Percentiles rank a stretch among this genome's conserved stretches.
Conservation (phyloP, 2,797 vertebrate genomes). For the Mus minutoides region DNA sequence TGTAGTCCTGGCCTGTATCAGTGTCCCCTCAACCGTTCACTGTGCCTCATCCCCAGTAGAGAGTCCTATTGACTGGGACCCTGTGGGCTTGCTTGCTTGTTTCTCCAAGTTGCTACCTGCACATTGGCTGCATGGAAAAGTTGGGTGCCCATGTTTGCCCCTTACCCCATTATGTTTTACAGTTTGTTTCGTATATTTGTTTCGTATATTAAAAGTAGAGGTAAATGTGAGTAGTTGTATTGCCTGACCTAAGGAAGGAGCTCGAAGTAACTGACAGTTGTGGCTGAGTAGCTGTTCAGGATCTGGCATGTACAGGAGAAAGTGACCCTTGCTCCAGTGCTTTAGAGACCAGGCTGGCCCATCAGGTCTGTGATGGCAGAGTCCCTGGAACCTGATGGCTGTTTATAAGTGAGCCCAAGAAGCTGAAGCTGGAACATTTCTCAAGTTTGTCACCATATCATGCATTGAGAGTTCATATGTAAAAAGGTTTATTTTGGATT, state of each 20-base stretch:
- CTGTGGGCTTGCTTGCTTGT: not conserved
- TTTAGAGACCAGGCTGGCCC: not conserved
- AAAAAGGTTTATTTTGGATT: not conserved
- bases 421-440: not conserved
- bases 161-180: rapidly evolving
- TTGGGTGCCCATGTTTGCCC: rapidly evolving
- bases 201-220: not conserved
- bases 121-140: not conserved
- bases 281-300: not conserved
- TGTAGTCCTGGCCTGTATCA: not conserved
- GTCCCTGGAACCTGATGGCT: not conserved
- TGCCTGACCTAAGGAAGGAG: not conserved
- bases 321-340: not conserved
- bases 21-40: too few relatives aligned
- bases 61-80: not conserved
- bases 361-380: not conserved
- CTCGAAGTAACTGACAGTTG: not conserved
- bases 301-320: too few relatives aligned
- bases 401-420: not conserved
- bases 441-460: not conserved
- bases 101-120: too few relatives aligned
- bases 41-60: not conserved
- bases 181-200: not conserved
- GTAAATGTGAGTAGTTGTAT: too few relatives aligned
- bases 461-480: not conserved